Evolutionary conservation across 2,113 vertebrate genomes (phyloP), one percentile per base, ranked within the genome.

Genomic region (Bucco capensis): DNA sequence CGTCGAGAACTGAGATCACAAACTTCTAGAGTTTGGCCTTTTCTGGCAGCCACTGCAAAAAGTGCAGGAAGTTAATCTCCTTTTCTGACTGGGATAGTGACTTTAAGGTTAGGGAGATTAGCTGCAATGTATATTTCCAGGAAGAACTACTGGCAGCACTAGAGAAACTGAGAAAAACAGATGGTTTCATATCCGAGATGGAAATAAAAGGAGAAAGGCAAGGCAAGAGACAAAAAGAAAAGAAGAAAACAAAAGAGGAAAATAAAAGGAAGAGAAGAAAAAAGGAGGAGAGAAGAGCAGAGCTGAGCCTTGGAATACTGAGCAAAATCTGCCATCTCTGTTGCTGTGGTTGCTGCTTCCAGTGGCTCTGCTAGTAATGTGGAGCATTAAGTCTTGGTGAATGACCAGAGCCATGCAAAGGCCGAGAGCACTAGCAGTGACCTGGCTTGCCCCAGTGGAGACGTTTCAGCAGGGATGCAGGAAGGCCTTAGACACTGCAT

Each of bases 81-180:
- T 96, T 95, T 96, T 92, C 47, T 92, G 54, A 77, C 86, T 85
- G 38, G 71, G 67, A 74, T 89, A 62, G 74, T 80, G 78, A 89
- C 66, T 85, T 89, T 53, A 89, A 78, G 78, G 66, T 82, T 95
- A 94, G 80, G n/a, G 78, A 86, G 89, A 91, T 90, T 94, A 92
- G 81, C 54, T 87, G 54, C 44, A 62, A 76, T 10, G 12, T 90
- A 76, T 87, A 77, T 76, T 92, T 56, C 30, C 62, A 80, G 62
- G 71, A 94, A 87, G 30, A 86, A 11, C n/a, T 93, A 42, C 54
- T 89, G 84, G 66, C 54, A 89, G 12, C 31, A 46, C 19, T 79
- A 62, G 22, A 44, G 38, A 62, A 86, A 46, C 44, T 76, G 71
- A 33, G 58, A 88, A 46, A 67, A 69, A 69, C 44, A 88, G 12